phyloP scores from a whole-genome alignment of 2,113 vertebrate genomes.

The Plectropomus leopardus region DNA sequence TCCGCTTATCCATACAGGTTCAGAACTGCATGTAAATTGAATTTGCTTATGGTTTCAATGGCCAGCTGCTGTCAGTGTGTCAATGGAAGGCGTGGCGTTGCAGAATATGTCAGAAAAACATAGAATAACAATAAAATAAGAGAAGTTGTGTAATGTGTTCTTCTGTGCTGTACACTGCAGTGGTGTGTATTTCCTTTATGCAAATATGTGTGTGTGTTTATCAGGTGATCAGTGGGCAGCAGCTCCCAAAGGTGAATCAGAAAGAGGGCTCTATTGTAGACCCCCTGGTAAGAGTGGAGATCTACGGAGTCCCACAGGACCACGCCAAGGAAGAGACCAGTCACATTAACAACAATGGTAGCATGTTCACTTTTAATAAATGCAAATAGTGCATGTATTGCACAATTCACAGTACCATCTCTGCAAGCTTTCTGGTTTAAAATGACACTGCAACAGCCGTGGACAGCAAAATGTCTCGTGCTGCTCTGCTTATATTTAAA shows the following conservation, averaged over 20 bases:
- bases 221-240: constrained; percentile 97
- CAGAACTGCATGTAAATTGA: neutral
- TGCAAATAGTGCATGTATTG: neutral
- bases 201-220: neutral
- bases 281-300: constrained; percentile 93
- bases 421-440: too few relatives aligned
- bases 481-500: too few relatives aligned
- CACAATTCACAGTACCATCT: too few relatives aligned
- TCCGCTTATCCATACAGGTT: constrained; percentile 88
- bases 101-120: too few relatives aligned
- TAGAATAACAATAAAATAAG: too few relatives aligned
- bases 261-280: constrained; percentile 92
- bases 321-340: constrained; percentile 90
- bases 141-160: neutral
- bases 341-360: constrained; percentile 95
- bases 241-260: constrained; percentile 93
- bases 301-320: constrained; percentile 89
- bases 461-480: too few relatives aligned
- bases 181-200: neutral
- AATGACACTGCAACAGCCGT: too few relatives aligned
- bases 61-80: too few relatives aligned
- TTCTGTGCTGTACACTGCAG: neutral
- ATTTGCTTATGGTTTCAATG: too few relatives aligned
- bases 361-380: too few relatives aligned
- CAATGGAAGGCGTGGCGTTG: neutral